Evolutionary conservation across 2,113 vertebrate genomes (phyloP).

Genomic region (Erpornis zantholeuca): DNA sequence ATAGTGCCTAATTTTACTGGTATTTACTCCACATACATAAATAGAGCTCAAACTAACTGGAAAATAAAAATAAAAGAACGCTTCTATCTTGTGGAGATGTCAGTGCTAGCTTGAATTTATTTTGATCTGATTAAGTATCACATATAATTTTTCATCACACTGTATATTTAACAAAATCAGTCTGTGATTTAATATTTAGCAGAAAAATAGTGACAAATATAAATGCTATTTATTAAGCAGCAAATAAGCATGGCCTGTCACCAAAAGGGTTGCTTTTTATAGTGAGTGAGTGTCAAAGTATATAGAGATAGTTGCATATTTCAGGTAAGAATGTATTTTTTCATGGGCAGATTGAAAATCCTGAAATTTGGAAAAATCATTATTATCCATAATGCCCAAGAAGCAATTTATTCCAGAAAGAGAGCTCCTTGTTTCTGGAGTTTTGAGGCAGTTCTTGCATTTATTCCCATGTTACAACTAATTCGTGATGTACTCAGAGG

Average conservation of each 20-base stretch:
- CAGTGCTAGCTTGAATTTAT: background rate
- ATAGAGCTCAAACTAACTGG: background rate
- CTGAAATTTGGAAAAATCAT: background rate
- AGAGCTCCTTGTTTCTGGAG: background rate
- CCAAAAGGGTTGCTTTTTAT: background rate
- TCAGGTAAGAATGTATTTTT: background rate
- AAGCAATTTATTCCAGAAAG: background rate
- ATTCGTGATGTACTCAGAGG: background rate
- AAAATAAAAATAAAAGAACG: background rate
- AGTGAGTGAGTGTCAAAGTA: background rate
- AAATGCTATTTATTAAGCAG: background rate
- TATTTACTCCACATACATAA: slow-evolving; percentile 19
- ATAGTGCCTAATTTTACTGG: background rate
- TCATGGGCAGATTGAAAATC: background rate
- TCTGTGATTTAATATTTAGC: background rate
- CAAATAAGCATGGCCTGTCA: background rate
- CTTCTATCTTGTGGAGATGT: background rate
- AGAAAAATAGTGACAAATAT: background rate
- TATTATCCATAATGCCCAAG: background rate
- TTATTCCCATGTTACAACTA: background rate
- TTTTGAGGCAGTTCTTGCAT: background rate
- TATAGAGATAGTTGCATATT: background rate
- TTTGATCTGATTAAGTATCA: background rate
- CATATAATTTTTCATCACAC: background rate
- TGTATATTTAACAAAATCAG: background rate